These are phyloP conservation scores for Hydropsyche betteni DNA, from an alignment of 2,888 invertebrate genomes.

Conservation along the genomic window DNA sequence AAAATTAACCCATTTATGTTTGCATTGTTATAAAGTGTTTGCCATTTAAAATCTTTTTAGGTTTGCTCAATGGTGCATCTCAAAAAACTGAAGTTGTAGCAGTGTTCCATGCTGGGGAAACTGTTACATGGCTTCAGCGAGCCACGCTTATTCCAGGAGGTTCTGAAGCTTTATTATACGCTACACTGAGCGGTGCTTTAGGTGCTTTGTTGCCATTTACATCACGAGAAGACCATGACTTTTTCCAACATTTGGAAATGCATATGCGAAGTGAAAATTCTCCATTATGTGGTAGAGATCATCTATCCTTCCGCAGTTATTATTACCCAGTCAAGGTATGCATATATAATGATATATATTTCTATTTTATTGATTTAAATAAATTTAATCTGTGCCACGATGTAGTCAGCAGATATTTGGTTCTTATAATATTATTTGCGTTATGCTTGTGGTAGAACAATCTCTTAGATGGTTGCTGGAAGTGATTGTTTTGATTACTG, in stretches of 20 bases:
- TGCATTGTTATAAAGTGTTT: not conserved
- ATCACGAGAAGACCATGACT: constrained; percentile 97
- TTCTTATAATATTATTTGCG: constrained; percentile 56
- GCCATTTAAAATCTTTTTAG: constrained; percentile 59
- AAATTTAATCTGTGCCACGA: constrained; percentile 55
- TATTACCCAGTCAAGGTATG: constrained; percentile 94
- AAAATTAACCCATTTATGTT: too few relatives aligned
- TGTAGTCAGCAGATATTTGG: constrained; percentile 61
- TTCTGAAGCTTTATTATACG: constrained; percentile 95
- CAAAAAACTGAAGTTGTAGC: constrained; percentile 95
- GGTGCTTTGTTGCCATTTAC: constrained; percentile 95
- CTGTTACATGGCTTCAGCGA: constrained; percentile 93
- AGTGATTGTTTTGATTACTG: constrained; percentile 47
- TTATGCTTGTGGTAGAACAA: constrained; percentile 64
- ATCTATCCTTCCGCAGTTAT: constrained; percentile 95
- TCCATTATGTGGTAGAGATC: constrained; percentile 96
- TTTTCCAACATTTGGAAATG: constrained; percentile 99
- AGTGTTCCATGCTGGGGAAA: constrained; percentile 96
- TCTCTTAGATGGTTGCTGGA: constrained; percentile 52
- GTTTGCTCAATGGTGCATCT: constrained; percentile 94
- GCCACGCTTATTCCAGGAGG: constrained; percentile 97
- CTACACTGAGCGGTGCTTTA: constrained; percentile 92
- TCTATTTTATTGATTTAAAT: constrained; percentile 28
- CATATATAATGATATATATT: not conserved
- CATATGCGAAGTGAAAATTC: constrained; percentile 98